Conservation (phyloP, 53 echinoderm and acorn worm species). For the Pentamera pediparva region DNA sequence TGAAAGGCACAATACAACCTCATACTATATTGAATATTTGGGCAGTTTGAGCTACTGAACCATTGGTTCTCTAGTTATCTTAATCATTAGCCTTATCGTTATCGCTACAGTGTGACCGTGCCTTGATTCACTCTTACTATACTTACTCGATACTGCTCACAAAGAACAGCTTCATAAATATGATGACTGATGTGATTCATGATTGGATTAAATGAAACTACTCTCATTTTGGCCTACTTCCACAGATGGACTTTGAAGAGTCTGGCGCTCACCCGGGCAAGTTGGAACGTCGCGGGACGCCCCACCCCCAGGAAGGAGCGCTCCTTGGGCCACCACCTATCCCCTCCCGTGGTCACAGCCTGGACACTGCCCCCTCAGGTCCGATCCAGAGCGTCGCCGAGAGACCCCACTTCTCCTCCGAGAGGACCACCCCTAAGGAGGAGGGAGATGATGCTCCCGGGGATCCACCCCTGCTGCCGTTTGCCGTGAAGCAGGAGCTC, state of each 20-base stretch:
- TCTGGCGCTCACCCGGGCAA: neutral
- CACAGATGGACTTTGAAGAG: slow-evolving; percentile 3
- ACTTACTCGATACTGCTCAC: no score
- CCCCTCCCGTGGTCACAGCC: slow-evolving; percentile 11
- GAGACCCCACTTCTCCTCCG: slow-evolving; percentile 41
- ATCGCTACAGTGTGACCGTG: no score
- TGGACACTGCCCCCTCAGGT: neutral
- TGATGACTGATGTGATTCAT: no score
- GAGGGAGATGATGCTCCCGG: neutral
- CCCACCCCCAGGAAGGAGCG: neutral
- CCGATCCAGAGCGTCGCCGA: slow-evolving; percentile 14
- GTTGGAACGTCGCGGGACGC: slow-evolving; percentile 10
- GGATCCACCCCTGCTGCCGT: slow-evolving; percentile 28
- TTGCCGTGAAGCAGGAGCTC: slow-evolving; percentile 41
- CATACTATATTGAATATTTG: no score
- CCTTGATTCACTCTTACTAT: no score
- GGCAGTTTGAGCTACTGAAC: no score
- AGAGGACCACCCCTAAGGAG: neutral
- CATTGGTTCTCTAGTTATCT: no score
- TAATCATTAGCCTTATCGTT: no score
- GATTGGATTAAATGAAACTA: no score
- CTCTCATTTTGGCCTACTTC: neutral
- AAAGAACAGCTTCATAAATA: no score
- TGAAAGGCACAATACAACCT: no score
- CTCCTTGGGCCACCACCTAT: neutral